phyloP scores from a whole-genome alignment of 2,797 vertebrate species.

The Phalanger gymnotis region DNA sequence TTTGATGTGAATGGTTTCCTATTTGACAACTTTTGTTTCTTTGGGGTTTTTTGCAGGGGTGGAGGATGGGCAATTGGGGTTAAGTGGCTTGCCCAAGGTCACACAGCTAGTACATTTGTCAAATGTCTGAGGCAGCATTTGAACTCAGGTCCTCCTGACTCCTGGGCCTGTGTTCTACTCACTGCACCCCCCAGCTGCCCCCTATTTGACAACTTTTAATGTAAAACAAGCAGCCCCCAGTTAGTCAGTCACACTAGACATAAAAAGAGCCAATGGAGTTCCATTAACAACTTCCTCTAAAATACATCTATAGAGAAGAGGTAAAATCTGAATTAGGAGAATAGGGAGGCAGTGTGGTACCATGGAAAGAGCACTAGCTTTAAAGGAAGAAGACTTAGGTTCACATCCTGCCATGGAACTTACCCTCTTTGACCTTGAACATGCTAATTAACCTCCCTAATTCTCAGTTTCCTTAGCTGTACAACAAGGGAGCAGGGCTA shows the following conservation, averaged over 20 bases:
- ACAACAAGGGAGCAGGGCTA: background rate
- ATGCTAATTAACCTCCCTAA: background rate
- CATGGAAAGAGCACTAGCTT: background rate
- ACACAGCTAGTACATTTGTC: no score
- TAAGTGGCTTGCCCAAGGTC: no score
- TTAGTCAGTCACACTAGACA: background rate
- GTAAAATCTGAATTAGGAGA: background rate
- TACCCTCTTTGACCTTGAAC: background rate
- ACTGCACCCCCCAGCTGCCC: no score
- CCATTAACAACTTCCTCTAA: background rate
- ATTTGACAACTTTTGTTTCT: background rate
- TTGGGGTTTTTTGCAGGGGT: no score
- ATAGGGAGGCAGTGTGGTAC: background rate
- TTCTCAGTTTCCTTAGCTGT: background rate
- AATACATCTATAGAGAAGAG: background rate
- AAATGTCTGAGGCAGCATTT: no score
- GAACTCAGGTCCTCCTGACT: no score
- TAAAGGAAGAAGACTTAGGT: background rate
- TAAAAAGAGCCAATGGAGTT: background rate
- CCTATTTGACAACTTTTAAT: background rate
- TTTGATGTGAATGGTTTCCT: conserved; percentile 34
- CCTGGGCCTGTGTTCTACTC: no score
- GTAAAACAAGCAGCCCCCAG: background rate
- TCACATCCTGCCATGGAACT: background rate
- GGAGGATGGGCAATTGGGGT: no score